Evolutionary conservation across 2,113 vertebrate species (phyloP).

Genomic region (Psittacara wagleri): DNA sequence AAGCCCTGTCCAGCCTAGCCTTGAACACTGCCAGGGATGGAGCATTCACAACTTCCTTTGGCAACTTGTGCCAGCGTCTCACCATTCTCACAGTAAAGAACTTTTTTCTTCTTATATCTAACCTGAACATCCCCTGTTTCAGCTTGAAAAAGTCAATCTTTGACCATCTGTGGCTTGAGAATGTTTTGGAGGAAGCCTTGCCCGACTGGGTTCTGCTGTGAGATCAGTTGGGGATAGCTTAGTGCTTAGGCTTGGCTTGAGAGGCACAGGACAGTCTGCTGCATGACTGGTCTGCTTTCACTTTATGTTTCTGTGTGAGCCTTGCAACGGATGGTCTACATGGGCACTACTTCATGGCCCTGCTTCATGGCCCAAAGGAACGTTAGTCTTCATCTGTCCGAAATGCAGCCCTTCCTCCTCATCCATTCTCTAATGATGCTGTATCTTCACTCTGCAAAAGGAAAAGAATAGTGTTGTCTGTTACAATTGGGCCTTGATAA

Average conservation of each 20-base stretch:
- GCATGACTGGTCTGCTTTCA: background rate
- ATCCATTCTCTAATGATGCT: background rate
- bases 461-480: background rate
- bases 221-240: background rate
- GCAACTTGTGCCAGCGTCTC: background rate
- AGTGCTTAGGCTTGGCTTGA: background rate
- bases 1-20: background rate
- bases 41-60: background rate
- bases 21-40: background rate
- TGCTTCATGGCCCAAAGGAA: background rate
- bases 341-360: fast-evolving
- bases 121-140: background rate
- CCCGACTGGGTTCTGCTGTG: fast-evolving
- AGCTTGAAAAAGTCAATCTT: background rate
- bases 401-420: background rate
- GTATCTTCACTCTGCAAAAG: background rate
- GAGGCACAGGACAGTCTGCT: background rate
- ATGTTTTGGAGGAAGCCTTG: background rate
- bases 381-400: background rate
- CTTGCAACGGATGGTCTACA: background rate
- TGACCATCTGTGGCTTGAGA: background rate
- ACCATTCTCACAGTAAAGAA: background rate
- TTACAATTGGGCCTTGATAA: background rate
- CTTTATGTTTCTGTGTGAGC: background rate
- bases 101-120: background rate